Conservation (phyloP, 37 sponge, comb jelly and placozoan species). For the Theonella swinhoei region DNA sequence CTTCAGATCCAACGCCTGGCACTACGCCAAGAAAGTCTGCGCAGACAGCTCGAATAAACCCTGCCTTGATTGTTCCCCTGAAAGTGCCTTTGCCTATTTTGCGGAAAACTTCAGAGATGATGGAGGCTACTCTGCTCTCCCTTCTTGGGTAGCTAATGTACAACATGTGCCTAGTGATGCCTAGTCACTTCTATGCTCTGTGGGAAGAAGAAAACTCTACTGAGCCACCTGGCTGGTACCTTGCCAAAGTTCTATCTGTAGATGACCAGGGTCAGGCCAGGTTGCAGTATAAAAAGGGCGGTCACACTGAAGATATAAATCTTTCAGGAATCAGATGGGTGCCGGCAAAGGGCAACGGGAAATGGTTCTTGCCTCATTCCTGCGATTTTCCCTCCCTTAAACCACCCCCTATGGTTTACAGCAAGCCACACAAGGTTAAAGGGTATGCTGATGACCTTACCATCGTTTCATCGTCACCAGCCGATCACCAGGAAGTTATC, state of each 20-base stretch:
- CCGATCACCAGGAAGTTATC: not conserved
- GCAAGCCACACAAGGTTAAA: slow-evolving; percentile 14
- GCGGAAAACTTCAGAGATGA: too few relatives aligned
- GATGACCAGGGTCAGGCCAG: not conserved
- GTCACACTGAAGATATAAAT: not conserved
- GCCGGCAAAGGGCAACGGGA: too few relatives aligned
- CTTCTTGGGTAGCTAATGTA: too few relatives aligned
- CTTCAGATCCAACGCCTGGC: too few relatives aligned
- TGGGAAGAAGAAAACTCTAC: slow-evolving; percentile 21
- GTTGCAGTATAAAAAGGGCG: not conserved
- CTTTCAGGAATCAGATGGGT: too few relatives aligned
- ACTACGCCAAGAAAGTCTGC: too few relatives aligned
- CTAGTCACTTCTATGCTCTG: not conserved
- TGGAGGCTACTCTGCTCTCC: too few relatives aligned
- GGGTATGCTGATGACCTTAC: slow-evolving; percentile 48
- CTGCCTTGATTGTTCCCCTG: too few relatives aligned
- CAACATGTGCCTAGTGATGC: too few relatives aligned
- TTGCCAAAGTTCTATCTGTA: slow-evolving; percentile 10
- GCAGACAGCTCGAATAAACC: too few relatives aligned
- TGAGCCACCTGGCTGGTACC: slow-evolving; percentile 23
- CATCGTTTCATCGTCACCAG: not conserved
- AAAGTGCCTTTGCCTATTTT: too few relatives aligned
- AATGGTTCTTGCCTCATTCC: too few relatives aligned
- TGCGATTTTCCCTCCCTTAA: not conserved
- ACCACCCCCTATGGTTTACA: not conserved